Percentiles rank a stretch among this genome's conserved stretches.
phyloP scores from a whole-genome alignment of 2,888 invertebrate genomes.

The Apantesis nais region DNA sequence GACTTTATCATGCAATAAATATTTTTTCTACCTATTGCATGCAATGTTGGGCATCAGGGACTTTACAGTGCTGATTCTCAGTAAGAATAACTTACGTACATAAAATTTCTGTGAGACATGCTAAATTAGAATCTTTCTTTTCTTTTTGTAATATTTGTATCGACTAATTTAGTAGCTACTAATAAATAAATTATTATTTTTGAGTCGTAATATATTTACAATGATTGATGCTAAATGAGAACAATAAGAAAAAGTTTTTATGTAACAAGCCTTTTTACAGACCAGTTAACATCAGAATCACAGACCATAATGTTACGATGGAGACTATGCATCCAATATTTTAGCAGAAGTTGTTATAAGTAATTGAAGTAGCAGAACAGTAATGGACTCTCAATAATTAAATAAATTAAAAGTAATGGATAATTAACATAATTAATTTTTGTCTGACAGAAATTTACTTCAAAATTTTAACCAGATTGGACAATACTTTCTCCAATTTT shows the following conservation, averaged over 20 bases:
- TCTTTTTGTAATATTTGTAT: not conserved
- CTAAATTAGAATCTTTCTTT: not conserved
- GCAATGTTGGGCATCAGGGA: conserved; percentile 29
- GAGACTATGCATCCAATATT: too few relatives aligned
- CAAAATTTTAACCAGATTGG: not conserved
- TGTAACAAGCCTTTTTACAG: not conserved
- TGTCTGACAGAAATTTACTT: conserved; percentile 47
- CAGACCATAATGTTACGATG: too few relatives aligned
- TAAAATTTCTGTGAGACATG: conserved; percentile 48
- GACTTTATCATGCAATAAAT: conserved; percentile 37
- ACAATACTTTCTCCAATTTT: not conserved
- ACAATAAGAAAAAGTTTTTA: not conserved
- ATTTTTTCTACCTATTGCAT: conserved; percentile 40
- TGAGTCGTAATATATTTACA: not conserved
- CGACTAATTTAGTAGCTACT: not conserved
- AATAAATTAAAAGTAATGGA: not conserved
- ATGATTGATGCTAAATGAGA: conserved; percentile 1
- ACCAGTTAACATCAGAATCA: not conserved
- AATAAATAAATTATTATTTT: not conserved
- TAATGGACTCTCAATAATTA: not conserved
- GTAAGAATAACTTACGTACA: not conserved
- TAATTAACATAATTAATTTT: conserved; percentile 5
- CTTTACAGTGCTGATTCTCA: conserved; percentile 35
- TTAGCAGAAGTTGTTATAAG: not conserved
- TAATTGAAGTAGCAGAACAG: not conserved